Evolutionary conservation across 1,140 invertebrate genomes (phyloP).

Genomic region (Lucilia sericata): DNA sequence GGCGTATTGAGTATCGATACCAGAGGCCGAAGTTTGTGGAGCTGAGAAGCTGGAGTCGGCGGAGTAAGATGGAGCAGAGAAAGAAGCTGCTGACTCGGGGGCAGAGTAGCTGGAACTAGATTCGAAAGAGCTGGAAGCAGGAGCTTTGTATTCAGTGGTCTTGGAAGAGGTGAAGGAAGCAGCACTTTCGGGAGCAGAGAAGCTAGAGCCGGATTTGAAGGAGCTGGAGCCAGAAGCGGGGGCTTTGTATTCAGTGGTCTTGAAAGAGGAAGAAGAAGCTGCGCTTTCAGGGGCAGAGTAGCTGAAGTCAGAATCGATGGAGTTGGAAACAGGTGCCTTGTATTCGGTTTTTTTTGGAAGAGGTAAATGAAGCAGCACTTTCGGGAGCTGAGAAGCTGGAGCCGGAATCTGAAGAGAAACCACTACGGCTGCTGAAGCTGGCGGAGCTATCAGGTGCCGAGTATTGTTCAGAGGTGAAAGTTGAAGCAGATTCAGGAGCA

Average conservation of each 20-base stretch:
- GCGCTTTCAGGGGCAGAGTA: background rate
- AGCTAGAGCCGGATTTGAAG: background rate
- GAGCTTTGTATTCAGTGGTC: background rate
- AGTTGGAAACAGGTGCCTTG: background rate
- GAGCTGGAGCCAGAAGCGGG: slow-evolving; percentile 21
- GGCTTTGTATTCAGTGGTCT: background rate
- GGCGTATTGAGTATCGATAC: background rate
- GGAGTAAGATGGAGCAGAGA: too few species aligned
- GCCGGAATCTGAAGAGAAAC: too few species aligned
- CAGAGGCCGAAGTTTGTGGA: background rate
- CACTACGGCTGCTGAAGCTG: too few species aligned
- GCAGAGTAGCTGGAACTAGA: background rate
- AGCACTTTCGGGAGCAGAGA: background rate
- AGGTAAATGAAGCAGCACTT: background rate
- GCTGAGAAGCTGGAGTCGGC: background rate
- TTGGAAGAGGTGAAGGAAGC: background rate
- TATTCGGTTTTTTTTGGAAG: too few species aligned
- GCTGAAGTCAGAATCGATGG: background rate
- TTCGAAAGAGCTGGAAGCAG: background rate
- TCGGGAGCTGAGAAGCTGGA: slow-evolving; percentile 46
- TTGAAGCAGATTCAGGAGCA: too few species aligned
- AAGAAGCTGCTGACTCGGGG: too few species aligned
- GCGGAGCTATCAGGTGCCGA: too few species aligned
- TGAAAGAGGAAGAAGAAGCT: background rate
- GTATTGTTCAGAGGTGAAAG: too few species aligned